Evolutionary conservation across 2,888 invertebrate genomes (phyloP), one percentile per base, ranked within the genome.

Genomic region (Lasius fuliginosus): DNA sequence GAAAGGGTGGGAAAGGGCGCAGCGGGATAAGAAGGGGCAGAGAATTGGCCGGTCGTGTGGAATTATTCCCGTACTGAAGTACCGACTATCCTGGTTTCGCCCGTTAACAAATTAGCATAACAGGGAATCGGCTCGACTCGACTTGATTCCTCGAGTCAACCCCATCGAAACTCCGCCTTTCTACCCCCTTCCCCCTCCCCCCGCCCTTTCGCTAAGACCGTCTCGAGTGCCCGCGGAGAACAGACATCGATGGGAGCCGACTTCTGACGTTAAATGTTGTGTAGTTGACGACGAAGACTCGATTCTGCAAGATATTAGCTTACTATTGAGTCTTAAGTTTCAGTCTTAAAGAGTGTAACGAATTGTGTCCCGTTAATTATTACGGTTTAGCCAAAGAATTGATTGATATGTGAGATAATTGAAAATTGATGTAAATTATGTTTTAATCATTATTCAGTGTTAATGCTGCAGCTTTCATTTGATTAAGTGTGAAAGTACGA

Each of bases 81-180:
- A 85, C 84, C 84, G 88, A 88, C 88, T 88, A 92, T 92, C 92
- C 91, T 86, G 88, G 88, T 85, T 84, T 86, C 90, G 92, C 94
- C 94, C 93, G 94, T 94, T 94, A 94, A 94, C 93, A 93, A 94
- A 94, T 94, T 94, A 94, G 93, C 94, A 94, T 94, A 94, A 94
- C 93, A 92, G 93, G 93, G 94, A 92, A 93, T 92, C 93, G 94
- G 93, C 91, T 92, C 93, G 92, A 94, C 93, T 56, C 77, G 68
- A 77, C 68, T 68, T 65, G 60, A 74, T 36, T 71, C 92, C 86
- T 91, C 91, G 90, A 93, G 92, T 93, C 92, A 92, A 94, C 92
- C 93, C 92, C 90, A 90, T 90, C 89, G 83, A 82, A 89, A 92
- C 91, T 90, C 92, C 91, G 46, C 46, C 40, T 40, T 23, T 12